These are phyloP conservation scores for Cheirogaleus medius DNA, from an alignment of 2,113 vertebrate genomes.

Conservation along the genomic window DNA sequence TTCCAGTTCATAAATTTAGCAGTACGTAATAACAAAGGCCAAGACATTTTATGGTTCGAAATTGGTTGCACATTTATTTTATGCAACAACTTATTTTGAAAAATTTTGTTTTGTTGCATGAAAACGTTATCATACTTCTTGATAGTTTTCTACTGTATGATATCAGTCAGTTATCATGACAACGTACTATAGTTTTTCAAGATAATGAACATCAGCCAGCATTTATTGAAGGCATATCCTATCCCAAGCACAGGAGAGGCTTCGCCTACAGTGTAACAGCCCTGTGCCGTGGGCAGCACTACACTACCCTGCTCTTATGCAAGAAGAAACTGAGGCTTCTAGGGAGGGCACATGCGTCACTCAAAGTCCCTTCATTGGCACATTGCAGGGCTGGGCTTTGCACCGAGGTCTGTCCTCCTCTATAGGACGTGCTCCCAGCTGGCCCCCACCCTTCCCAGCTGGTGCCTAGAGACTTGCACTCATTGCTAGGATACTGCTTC, in stretches of 20 bases:
- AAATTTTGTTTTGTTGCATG: neutral
- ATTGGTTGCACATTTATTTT: neutral
- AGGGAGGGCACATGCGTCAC: accelerated
- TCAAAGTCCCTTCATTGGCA: accelerated
- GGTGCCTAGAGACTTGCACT: accelerated
- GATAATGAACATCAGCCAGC: accelerated
- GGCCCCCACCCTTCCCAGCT: neutral
- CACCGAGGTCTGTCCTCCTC: neutral
- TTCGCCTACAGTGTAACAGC: accelerated
- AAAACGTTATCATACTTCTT: neutral
- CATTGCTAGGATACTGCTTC: no score
- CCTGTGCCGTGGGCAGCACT: accelerated
- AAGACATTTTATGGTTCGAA: neutral
- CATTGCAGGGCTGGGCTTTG: neutral
- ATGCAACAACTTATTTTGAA: neutral
- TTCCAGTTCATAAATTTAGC: neutral
- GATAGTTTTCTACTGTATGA: neutral
- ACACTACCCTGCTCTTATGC: neutral
- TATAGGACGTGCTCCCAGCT: accelerated
- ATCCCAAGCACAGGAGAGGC: neutral
- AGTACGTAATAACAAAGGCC: neutral
- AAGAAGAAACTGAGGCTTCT: neutral
- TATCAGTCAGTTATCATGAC: neutral
- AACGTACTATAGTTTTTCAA: neutral
- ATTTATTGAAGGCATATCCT: neutral